phyloP scores from a whole-genome alignment of 2,888 invertebrate species.

The Cantharis nigra region DNA sequence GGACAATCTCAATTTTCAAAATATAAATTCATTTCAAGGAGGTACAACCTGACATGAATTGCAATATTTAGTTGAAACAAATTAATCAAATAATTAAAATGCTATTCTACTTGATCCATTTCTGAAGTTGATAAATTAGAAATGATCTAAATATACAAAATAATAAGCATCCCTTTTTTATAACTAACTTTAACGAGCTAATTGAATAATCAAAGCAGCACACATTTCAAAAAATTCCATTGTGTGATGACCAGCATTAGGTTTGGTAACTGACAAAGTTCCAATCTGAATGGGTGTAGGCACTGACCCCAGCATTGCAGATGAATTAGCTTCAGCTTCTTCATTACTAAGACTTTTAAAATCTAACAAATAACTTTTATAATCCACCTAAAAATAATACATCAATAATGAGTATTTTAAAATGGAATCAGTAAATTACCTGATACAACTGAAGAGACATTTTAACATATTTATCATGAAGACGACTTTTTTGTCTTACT shows the following conservation, averaged over 20 bases:
- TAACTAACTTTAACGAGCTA: conserved; percentile 75
- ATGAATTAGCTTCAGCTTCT: conserved; percentile 56
- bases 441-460: conserved; percentile 99
- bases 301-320: conserved; percentile 44
- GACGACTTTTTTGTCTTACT: conserved; percentile 86
- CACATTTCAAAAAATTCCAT: conserved; percentile 99
- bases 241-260: conserved; percentile 79
- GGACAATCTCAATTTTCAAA: not conserved
- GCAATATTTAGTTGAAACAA: not conserved
- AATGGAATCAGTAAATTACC: conserved; percentile 42
- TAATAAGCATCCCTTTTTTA: not conserved
- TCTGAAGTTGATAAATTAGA: not conserved
- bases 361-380: conserved; percentile 95
- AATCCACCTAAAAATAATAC: conserved; percentile 72
- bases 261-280: conserved; percentile 24
- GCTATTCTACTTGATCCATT: not conserved
- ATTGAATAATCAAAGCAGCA: conserved; percentile 95
- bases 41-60: not conserved
- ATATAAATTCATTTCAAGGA: not conserved
- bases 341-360: conserved; percentile 93
- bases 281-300: conserved; percentile 49
- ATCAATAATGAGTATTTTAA: not conserved
- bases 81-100: not conserved
- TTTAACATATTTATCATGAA: conserved; percentile 83
- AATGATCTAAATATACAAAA: not conserved